Evolutionary conservation across 1,140 invertebrate genomes (phyloP).

Genomic region (Lutraria rhynchaena): DNA sequence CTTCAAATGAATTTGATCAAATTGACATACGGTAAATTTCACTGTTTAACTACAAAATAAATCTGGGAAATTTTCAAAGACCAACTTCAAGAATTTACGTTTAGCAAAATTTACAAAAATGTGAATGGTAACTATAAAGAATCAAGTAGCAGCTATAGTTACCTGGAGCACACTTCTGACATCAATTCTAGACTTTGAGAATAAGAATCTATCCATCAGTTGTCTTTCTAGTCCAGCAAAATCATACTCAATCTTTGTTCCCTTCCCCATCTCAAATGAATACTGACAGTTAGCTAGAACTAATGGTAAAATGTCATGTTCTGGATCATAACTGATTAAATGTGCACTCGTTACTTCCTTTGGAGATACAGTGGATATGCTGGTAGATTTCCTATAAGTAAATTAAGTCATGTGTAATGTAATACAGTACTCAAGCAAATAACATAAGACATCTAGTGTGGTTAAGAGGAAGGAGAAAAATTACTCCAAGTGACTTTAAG

Average conservation of each 20-base stretch:
- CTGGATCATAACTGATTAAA: slow-evolving; percentile 67
- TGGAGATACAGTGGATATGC: slow-evolving; percentile 41
- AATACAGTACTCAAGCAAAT: too few species aligned
- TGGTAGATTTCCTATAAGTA: slow-evolving; percentile 3
- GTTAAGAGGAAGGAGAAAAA: too few species aligned
- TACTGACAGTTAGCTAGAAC: slow-evolving; percentile 73
- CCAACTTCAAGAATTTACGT: too few species aligned
- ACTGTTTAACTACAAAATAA: too few species aligned
- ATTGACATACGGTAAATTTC: too few species aligned
- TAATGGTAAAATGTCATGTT: slow-evolving; percentile 69
- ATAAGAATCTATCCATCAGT: slow-evolving; percentile 66
- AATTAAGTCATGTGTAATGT: too few species aligned
- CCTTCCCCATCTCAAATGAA: slow-evolving; percentile 69
- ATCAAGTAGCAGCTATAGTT: not conserved
- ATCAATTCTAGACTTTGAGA: slow-evolving; percentile 64
- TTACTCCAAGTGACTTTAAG: not conserved
- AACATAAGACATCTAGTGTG: too few species aligned
- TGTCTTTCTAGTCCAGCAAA: slow-evolving; percentile 69
- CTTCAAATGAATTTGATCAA: too few species aligned
- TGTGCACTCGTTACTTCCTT: slow-evolving; percentile 58
- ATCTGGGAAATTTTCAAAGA: too few species aligned
- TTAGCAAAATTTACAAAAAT: too few species aligned
- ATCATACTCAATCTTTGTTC: slow-evolving; percentile 68
- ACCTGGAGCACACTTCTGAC: slow-evolving; percentile 18
- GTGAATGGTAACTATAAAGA: too few species aligned